Percentiles rank a stretch among this genome's conserved stretches.
Conservation (phyloP, 2,113 vertebrate species). For the Neolamprologus sp. region DNA sequence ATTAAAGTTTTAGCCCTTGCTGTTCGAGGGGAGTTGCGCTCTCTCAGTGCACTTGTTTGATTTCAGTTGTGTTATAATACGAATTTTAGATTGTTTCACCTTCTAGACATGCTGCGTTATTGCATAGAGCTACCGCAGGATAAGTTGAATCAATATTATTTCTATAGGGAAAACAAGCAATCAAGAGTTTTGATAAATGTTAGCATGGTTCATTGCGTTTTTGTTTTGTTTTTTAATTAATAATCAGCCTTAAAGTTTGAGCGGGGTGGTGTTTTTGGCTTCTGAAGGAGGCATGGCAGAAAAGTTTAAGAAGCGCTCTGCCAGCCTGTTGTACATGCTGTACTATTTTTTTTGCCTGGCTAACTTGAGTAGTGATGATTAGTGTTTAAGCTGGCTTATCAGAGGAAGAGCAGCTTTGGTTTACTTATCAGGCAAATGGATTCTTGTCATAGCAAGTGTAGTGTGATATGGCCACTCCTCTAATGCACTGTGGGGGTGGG, state of each 20-base stretch:
- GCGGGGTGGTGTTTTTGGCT: not conserved
- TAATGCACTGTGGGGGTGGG: not conserved
- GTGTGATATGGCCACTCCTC: not conserved
- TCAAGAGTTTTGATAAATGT: not conserved
- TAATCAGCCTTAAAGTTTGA: rapidly evolving
- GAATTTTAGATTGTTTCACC: not conserved
- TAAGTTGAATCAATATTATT: not conserved
- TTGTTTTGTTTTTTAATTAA: not conserved
- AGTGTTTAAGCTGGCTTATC: not conserved
- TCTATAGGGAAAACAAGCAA: not conserved
- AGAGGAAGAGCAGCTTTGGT: not conserved
- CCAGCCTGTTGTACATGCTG: not conserved
- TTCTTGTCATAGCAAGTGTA: not conserved
- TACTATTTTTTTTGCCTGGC: not conserved
- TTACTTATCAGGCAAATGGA: not conserved
- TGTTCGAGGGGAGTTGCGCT: not conserved
- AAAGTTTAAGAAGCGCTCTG: not conserved
- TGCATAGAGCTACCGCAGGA: not conserved
- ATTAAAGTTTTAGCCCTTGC: not conserved
- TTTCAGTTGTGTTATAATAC: not conserved
- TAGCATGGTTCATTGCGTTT: not conserved
- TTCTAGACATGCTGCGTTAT: not conserved
- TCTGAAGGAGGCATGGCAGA: not conserved
- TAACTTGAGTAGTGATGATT: not conserved
- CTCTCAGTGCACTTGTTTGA: not conserved